Base-by-base conservation (phyloP, 2,113 vertebrate species). In the Prolemur simus region DNA sequence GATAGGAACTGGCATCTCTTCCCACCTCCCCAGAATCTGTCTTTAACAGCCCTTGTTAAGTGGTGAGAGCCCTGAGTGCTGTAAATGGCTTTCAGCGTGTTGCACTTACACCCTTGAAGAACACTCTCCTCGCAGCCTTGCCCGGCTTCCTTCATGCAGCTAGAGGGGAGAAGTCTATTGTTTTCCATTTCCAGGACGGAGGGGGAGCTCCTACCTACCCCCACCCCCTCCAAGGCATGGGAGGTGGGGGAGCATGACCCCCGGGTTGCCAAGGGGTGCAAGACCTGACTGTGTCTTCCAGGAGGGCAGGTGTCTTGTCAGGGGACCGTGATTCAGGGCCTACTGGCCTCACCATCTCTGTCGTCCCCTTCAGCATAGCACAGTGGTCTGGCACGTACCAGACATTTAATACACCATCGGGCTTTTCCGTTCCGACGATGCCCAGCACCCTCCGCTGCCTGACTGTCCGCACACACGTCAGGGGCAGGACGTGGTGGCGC, bases 381-480 rank as follows among this genome's bases (percentile, higher is more conserved):
- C 45, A 17, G 12, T 32, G 23, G 0, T 25, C 42, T 20, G 9
- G 32, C 49, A 17, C 3, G 4, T 6, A 14, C 15, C 0, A 34
- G 76, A 34, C 29, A 5, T 17, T 49, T 39, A 56, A 37, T 27
- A 42, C 60, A 54, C 32, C 60, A 3, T 9, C 15, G 27, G 8
- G 2, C 39, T 66, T 34, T 54, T 18, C 42, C 87, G 7, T 60
- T 25, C 21, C 6, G 0, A 37, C 37, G 39, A 60, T 3, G n/a
- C 8, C 3, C 21, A 82, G 21, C 37, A 34, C 34, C 60, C 2
- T 39, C 95, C 34, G 2, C 0, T 12, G 42, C 47, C 39, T 90
- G 1, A 20, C 5, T 37, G 23, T 0, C 39, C 42, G n/a, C 54
- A 6, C 6, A 1, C 1, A 0, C 3, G 5, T 14, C 15, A 8